Evolutionary conservation across 2,797 vertebrate genomes (phyloP), one percentile per base, ranked within the genome.

Genomic region (Sebastes jordani): DNA sequence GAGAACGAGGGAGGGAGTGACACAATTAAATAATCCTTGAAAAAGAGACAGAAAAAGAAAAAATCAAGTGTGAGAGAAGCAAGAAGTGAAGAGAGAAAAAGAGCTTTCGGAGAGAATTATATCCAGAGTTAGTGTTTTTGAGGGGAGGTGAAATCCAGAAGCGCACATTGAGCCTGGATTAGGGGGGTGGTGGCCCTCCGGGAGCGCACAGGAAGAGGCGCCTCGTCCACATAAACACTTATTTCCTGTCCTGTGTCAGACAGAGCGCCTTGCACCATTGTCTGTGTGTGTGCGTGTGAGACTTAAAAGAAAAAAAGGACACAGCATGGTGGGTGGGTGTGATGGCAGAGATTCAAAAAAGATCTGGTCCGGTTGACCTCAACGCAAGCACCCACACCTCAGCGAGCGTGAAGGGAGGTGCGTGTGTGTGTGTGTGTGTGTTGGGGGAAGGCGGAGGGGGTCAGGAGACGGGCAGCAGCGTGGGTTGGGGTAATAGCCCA

Each of bases 141-240:
- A 74, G 36, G 76, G 55, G 71, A 82, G 79, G 78, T 68, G 38
- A 86, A 86, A 71, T 80, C 49, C 68, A 86, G 79, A 82, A 84
- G 88, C 75, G 76, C 84, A 80, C 80, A 80, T 14, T 64, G 46
- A 81, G 70, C n/a, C 60, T 74, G 49, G 63, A 83, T 87, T 62
- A 46, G 73, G 62, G 56, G 81, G 75, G 71, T 52, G 83, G 71
- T 64, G 46, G 62, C 54, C 86, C 81, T 86, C 6, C 2, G 59
- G 85, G 7, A 92, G 80, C 9, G 25, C 7, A 91, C 92, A 96
- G 96, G 95, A 97, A 97, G 94, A 93, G 95, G 95, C 56, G 49
- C 93, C 95, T 93, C 85, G 87, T 95, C 92, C 93, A 93, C 87
- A 95, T 95, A 97, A 97, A 96, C 70, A 95, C 85, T 36, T 83